A percentile compares a stretch with the other conserved stretches of the same genome.
Conservation (phyloP, 2,888 invertebrate genomes). For the Acronicta psi region DNA sequence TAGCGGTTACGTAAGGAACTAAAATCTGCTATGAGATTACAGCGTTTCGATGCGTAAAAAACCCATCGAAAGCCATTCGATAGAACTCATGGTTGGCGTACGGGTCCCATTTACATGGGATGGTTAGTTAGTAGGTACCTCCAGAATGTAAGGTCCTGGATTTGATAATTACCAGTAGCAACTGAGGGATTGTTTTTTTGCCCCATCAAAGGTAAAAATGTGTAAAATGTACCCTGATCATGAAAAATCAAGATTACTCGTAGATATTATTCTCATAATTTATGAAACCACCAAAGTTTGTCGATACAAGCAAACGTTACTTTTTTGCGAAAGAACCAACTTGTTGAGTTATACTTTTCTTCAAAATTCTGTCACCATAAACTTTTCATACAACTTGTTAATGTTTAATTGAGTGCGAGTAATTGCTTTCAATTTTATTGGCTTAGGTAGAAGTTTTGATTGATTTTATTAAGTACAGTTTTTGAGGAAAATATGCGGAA, state of each 20-base stretch:
- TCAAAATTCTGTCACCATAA: constrained; percentile 8
- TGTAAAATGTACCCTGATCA: not conserved
- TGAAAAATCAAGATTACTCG: not conserved
- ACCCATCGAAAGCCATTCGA: no score
- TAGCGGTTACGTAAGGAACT: no score
- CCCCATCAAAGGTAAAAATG: no score
- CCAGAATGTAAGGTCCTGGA: no score
- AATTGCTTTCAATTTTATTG: constrained; percentile 18
- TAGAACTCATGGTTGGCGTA: no score
- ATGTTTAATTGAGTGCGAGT: constrained; percentile 24
- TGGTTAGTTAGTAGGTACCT: no score
- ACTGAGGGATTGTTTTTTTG: no score
- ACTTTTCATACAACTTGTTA: constrained; percentile 17
- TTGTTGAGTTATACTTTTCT: constrained; percentile 2
- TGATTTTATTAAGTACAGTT: constrained; percentile 21
- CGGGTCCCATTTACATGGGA: no score
- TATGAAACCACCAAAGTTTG: constrained; percentile 1
- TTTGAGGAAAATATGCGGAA: constrained; percentile 13
- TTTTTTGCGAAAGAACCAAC: constrained; percentile 8
- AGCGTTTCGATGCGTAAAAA: no score
- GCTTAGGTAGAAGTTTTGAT: constrained; percentile 19
- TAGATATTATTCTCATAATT: not conserved
- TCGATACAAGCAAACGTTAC: not conserved
- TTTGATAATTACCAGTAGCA: no score
- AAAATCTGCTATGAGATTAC: no score